Conservation (phyloP, 2,888 invertebrate species). For the Ethmia dodecea region DNA sequence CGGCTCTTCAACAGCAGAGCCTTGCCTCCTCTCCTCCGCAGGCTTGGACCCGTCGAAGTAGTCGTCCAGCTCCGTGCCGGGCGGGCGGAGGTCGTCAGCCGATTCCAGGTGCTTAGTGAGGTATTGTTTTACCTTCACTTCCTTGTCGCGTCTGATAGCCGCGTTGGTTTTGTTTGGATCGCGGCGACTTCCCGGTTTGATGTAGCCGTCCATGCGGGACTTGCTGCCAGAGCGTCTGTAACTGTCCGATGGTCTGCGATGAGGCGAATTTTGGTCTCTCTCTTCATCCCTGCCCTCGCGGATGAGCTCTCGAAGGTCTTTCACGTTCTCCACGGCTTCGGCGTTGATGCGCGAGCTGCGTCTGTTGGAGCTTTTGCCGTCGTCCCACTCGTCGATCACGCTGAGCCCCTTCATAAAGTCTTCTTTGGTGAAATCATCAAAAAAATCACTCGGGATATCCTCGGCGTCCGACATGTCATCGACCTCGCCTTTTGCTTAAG, state of each 20-base stretch:
- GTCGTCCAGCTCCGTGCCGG: constrained; percentile 67
- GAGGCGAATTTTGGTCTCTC: neutral
- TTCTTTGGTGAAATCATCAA: constrained; percentile 64
- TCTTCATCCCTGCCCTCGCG: constrained; percentile 23
- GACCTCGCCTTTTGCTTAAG: no score
- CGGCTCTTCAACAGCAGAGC: constrained; percentile 12
- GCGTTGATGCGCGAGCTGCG: constrained; percentile 27
- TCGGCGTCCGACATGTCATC: constrained; percentile 24
- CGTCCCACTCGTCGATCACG: constrained; percentile 68
- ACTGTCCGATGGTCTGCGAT: neutral
- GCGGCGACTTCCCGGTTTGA: constrained; percentile 63
- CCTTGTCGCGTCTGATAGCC: constrained; percentile 64
- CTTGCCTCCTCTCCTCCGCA: constrained; percentile 23
- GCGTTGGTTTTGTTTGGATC: constrained; percentile 62
- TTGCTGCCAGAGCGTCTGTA: constrained; percentile 24
- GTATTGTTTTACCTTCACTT: constrained; percentile 62
- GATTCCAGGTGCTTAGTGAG: constrained; percentile 60
- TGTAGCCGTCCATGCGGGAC: constrained; percentile 42
- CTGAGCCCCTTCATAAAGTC: constrained; percentile 68
- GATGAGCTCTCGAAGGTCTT: constrained; percentile 51
- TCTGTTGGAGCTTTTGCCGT: constrained; percentile 27
- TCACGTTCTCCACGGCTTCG: constrained; percentile 37
- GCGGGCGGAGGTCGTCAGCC: constrained; percentile 53
- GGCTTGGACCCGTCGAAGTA: constrained; percentile 39
- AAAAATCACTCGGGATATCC: constrained; percentile 69